Evolutionary conservation across 2,113 vertebrate species (phyloP), one percentile per base, ranked within the genome.

Genomic region (Rhynchomys soricoides): DNA sequence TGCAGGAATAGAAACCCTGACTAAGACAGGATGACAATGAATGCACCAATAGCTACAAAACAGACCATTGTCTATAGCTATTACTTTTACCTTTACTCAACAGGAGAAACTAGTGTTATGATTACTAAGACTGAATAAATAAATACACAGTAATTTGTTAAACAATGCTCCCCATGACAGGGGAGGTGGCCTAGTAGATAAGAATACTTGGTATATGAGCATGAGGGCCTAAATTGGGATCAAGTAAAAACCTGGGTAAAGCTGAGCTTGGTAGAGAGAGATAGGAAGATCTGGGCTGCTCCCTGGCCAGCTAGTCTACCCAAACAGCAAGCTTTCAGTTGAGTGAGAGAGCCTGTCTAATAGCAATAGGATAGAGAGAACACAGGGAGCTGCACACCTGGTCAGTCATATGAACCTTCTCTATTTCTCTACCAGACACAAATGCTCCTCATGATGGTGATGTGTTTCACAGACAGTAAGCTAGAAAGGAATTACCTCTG

Each of bases 381-480:
- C 26, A 66, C 8, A 45, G 16, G n/a, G 40, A 17, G 15, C 16
- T 21, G 5, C 16, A 48, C 2, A 48, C 29, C 59, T 86, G 15
- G 2, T 19, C 1, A 26, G 7, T 29, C n/a, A 17, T 15, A 29
- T 5, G 24, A 62, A 19, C 24, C 4, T 26, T 43, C 15, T 43
- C 40, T 64, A 43, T 8, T 21, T 12, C 43, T 11, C 9, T 37
- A n/a, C 11, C 26, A 66, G 9, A 55, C 34, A 57, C 22, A 89
- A 88, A 45, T 90, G 37, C 16, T 52, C 17, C 12, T 26, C 31
- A 8, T 0, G 0, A n/a, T 62, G 19, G 50, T 59, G 64, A 3
- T 22, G 34, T 12, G 19, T 68, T n/a, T 48, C 40, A 7, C 0
- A n/a, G 40, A 48, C 17, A 37, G 3, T 5, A 21, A 0, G 5